These are phyloP conservation scores for Pica pica DNA, from an alignment of 2,113 vertebrate species.

Conservation along the genomic window DNA sequence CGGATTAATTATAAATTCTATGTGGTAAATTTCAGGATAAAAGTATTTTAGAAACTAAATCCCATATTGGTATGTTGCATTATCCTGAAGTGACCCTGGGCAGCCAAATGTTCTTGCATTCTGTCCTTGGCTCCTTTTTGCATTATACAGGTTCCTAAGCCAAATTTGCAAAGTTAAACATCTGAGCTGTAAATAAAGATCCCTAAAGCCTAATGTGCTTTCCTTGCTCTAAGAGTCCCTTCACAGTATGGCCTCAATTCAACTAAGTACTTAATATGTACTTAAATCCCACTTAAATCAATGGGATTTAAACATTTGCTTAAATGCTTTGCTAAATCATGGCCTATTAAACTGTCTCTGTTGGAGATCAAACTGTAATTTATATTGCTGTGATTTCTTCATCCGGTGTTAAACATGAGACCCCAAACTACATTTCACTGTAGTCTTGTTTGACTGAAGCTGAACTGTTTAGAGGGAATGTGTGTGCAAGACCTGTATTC, in stretches of 20 bases:
- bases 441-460: neutral
- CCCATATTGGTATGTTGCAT: neutral
- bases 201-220: constrained; percentile 29
- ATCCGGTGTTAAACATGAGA: neutral
- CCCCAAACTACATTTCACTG: neutral
- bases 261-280: constrained; percentile 34
- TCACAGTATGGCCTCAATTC: constrained; percentile 33
- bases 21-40: neutral
- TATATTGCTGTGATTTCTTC: neutral
- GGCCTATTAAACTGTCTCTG: neutral
- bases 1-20: neutral
- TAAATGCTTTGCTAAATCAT: constrained; percentile 34
- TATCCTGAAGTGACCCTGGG: constrained; percentile 45
- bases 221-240: constrained; percentile 14
- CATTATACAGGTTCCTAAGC: constrained; percentile 10
- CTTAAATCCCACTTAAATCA: constrained; percentile 56
- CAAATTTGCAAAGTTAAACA: constrained; percentile 43
- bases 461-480: neutral
- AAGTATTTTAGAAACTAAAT: neutral
- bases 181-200: constrained; percentile 60
- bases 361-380: constrained; percentile 34
- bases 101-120: constrained; percentile 47
- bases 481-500: neutral
- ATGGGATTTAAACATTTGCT: constrained; percentile 41
- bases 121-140: constrained; percentile 42